Evolutionary conservation across 2,888 invertebrate genomes (phyloP), one percentile per base, ranked within the genome.

Genomic region (Fissipunctia ypsillon): DNA sequence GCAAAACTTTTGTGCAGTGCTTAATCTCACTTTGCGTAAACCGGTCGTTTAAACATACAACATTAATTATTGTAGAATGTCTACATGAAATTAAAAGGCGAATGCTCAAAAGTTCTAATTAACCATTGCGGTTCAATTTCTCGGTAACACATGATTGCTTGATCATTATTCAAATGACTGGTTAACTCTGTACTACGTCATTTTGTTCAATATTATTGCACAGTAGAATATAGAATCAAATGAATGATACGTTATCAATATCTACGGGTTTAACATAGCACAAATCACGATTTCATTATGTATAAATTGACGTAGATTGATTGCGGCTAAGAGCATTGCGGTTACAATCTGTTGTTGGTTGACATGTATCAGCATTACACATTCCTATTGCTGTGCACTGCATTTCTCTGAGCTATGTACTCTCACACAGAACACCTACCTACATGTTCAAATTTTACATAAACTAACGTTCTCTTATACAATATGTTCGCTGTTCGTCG

Each of bases 381-480:
- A 60, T 41, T 38, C 16, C 43, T 43, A 43, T 73, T 35, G 52
- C 12, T 22, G 16, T 22, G 9, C 25, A 35, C n/a, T 60, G 45
- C 19, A 38, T n/a, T 54, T 52, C 60, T 48, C 31, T 43, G 19
- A 48, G 25, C 22, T 38, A 43, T 31, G 38, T 38, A 38, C 10
- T 60, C n/a, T 22, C 38, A 38, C 9, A 10, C 25, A 48, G 19
- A 56, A 61, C 35, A 38, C 56, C 19, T 48, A 38, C 56, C 19
- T 48, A 48, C 45, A 41, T 22, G 54, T 59, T 67, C 19, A n/a
- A 67, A 28, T 25, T 72, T 67, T 64, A 57, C 48, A 35, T 50
- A 54, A 67, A 38, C 43, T 14, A 28, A 71, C 63, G 9, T 50
- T 19, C 45, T 61, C 28, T 54, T 16, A 35, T 19, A 54, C 52